Evolutionary conservation across 2,888 invertebrate species (phyloP).

Genomic region (Odontothrips loti): DNA sequence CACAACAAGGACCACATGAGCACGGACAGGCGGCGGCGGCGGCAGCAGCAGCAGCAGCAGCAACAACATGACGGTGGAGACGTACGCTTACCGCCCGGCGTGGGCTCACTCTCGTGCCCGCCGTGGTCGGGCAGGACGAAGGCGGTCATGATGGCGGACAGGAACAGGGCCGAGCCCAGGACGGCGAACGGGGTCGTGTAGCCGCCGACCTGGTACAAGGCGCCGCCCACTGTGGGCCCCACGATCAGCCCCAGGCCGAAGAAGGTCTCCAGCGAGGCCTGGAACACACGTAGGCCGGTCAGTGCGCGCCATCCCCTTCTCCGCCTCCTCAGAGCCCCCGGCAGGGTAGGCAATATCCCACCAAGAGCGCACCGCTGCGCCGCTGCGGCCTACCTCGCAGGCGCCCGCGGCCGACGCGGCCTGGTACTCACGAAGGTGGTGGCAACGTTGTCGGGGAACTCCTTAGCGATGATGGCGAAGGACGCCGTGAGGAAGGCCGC

Average conservation of each 20-base stretch:
- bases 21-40: constrained; percentile 34
- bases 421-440: constrained; percentile 71
- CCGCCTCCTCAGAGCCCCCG: neutral
- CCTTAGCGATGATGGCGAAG: constrained; percentile 81
- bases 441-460: constrained; percentile 80
- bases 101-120: constrained; percentile 53
- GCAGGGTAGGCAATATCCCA: neutral
- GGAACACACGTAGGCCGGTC: constrained; percentile 38
- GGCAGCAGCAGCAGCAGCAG: neutral
- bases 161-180: constrained; percentile 67
- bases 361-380: neutral
- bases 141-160: constrained; percentile 70
- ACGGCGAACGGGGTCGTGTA: constrained; percentile 77
- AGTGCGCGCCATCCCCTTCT: neutral
- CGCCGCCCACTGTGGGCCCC: constrained; percentile 86
- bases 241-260: constrained; percentile 83
- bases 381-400: neutral
- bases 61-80: neutral
- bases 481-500: constrained; percentile 81
- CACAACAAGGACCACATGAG: constrained; percentile 43
- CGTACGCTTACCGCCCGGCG: constrained; percentile 55
- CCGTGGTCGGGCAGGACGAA: constrained; percentile 64
- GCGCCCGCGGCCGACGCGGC: neutral
- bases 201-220: constrained; percentile 73
- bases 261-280: constrained; percentile 81